phyloP scores from a whole-genome alignment of 2,797 vertebrate genomes.

The Clamator glandarius region DNA sequence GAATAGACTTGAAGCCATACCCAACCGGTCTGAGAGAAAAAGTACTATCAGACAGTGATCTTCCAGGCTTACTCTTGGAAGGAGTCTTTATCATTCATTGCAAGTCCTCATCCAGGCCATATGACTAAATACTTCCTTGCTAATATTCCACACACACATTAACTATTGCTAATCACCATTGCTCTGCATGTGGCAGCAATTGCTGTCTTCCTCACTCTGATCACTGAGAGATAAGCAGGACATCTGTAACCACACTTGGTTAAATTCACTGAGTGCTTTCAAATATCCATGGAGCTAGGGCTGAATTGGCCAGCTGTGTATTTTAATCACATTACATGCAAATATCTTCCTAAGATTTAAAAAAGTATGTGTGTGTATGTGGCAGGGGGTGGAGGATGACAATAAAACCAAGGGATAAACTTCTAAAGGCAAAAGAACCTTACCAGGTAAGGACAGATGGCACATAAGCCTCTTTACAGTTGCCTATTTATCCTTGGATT shows the following conservation, averaged over 20 bases:
- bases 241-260: neutral
- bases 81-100: neutral
- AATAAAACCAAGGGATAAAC: neutral
- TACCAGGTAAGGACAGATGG: conserved; percentile 16
- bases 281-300: neutral
- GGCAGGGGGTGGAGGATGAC: no score
- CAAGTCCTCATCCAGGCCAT: neutral
- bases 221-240: neutral
- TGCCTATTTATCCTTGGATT: neutral
- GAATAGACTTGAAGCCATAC: neutral
- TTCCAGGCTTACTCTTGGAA: neutral
- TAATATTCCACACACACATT: neutral
- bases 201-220: neutral
- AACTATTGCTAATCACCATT: neutral
- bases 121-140: neutral
- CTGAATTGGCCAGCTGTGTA: neutral
- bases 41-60: neutral
- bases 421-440: neutral
- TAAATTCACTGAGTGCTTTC: neutral
- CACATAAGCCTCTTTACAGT: neutral
- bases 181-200: neutral
- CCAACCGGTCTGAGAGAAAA: neutral
- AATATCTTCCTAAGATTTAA: neutral
- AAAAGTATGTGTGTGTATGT: no score
- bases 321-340: neutral